Evolutionary conservation across 1,140 invertebrate species (phyloP).

Genomic region (Neomicropteryx cornuta): DNA sequence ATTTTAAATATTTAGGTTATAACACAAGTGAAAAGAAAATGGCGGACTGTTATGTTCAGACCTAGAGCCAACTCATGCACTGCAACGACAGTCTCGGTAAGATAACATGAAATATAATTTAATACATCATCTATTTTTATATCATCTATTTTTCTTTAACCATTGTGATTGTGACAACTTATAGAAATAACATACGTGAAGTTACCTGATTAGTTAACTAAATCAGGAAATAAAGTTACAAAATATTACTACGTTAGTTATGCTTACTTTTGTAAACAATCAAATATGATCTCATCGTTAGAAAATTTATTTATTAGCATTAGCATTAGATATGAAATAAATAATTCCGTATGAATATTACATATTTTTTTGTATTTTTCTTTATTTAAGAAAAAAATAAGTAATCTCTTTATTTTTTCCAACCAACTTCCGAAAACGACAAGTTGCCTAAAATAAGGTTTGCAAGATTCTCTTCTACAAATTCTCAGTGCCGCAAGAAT

Average conservation of each 20-base stretch:
- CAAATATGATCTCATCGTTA: too few relatives aligned
- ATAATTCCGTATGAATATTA: too few relatives aligned
- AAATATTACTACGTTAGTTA: neutral
- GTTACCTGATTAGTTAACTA: neutral
- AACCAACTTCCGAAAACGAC: too few relatives aligned
- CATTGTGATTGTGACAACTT: neutral
- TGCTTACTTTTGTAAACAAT: too few relatives aligned
- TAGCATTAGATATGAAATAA: too few relatives aligned
- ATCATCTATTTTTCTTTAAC: neutral
- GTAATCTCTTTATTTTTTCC: too few relatives aligned
- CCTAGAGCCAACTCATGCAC: slow-evolving; percentile 71
- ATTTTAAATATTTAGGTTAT: slow-evolving; percentile 43
- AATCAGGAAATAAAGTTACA: neutral
- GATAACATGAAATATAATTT: slow-evolving; percentile 24
- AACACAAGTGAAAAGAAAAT: slow-evolving; percentile 67
- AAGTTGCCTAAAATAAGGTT: too few relatives aligned
- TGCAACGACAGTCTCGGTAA: slow-evolving; percentile 74
- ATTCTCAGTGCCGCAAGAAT: too few relatives aligned
- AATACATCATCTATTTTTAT: neutral
- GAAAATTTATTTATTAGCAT: too few relatives aligned
- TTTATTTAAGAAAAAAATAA: too few relatives aligned
- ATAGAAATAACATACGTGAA: neutral
- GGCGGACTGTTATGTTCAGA: slow-evolving; percentile 58
- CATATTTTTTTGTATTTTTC: too few relatives aligned
- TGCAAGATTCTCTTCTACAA: too few relatives aligned